Percentiles rank a stretch among this genome's conserved stretches.
Conservation (phyloP, 2,113 vertebrate species). For the Tachysurus fulvidraco region DNA sequence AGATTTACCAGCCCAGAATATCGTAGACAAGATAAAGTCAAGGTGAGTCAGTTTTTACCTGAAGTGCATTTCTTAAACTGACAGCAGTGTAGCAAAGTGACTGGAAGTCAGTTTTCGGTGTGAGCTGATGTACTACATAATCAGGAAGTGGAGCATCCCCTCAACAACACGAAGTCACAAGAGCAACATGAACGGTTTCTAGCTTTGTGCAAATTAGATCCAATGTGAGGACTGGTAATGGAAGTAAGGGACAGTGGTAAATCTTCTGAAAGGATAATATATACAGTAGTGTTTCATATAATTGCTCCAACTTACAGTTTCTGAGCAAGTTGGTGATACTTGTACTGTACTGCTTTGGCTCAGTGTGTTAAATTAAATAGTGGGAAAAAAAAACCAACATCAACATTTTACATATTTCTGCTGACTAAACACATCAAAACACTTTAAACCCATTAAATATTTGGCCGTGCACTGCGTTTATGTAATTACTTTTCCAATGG, state of each 20-base stretch:
- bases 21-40: neutral
- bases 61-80: neutral
- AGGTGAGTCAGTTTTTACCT: neutral
- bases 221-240: neutral
- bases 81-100: neutral
- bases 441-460: neutral
- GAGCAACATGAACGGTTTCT: neutral
- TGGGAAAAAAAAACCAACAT: neutral
- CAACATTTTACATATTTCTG: neutral
- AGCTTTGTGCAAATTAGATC: neutral
- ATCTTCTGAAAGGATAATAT: no score
- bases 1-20: neutral
- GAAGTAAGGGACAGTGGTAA: neutral
- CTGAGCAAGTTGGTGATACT: neutral
- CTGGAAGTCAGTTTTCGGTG: neutral
- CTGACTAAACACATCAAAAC: neutral
- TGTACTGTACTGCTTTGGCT: neutral
- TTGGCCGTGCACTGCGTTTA: neutral
- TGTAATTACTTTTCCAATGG: neutral
- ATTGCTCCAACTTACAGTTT: neutral
- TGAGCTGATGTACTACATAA: neutral
- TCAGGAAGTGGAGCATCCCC: neutral
- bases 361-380: neutral
- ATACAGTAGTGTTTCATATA: neutral
- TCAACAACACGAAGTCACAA: neutral